These are phyloP conservation scores for Dryobates pubescens DNA, from an alignment of 2,797 vertebrate species.

Conservation along the genomic window DNA sequence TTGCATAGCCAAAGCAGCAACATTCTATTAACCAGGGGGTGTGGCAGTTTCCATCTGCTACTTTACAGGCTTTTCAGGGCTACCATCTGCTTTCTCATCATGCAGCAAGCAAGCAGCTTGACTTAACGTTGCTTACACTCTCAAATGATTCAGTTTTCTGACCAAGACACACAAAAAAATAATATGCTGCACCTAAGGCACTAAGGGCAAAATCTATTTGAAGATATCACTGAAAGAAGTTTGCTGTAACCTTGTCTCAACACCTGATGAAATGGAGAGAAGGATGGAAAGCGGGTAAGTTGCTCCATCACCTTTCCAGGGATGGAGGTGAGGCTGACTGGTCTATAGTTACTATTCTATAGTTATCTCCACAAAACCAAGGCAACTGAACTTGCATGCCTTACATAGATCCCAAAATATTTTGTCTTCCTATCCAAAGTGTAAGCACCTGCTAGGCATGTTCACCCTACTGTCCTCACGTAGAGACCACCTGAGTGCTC, in stretches of 20 bases:
- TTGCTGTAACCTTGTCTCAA: background rate
- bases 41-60: slow-evolving; percentile 64
- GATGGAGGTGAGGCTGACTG: too few relatives aligned
- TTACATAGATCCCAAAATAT: background rate
- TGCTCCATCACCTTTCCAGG: too few relatives aligned
- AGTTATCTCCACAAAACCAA: background rate
- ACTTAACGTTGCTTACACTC: background rate
- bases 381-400: background rate
- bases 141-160: slow-evolving; percentile 4
- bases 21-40: slow-evolving; percentile 21
- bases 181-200: background rate
- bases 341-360: too few relatives aligned
- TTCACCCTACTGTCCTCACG: background rate
- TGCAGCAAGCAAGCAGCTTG: slow-evolving; percentile 27
- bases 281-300: too few relatives aligned
- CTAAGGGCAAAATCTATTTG: background rate
- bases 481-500: background rate
- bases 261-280: background rate
- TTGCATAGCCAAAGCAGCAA: slow-evolving; percentile 21
- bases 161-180: background rate
- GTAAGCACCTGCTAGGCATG: background rate
- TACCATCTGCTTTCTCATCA: slow-evolving; percentile 59
- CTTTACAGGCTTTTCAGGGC: slow-evolving; percentile 47
- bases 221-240: background rate
- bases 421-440: background rate